Evolutionary conservation across 2,888 invertebrate genomes (phyloP).

Genomic region (Erebia aethiops): DNA sequence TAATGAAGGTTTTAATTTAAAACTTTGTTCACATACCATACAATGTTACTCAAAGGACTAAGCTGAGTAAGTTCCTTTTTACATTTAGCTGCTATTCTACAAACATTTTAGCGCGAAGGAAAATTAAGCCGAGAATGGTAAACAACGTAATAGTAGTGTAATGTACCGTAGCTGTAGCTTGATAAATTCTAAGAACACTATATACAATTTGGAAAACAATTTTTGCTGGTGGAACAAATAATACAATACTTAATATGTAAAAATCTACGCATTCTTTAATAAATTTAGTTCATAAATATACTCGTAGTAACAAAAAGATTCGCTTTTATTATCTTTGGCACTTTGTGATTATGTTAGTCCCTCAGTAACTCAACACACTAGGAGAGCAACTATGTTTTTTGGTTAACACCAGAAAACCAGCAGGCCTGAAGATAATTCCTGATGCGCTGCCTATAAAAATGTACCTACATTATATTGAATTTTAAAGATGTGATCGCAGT

Average conservation of each 20-base stretch:
- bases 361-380: too few species aligned
- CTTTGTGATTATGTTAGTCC: too few species aligned
- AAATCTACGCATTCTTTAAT: background rate
- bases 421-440: too few species aligned
- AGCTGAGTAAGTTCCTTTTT: constrained; percentile 6
- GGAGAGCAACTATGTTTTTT: too few species aligned
- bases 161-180: too few species aligned
- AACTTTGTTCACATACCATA: background rate
- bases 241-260: background rate
- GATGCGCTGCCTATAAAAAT: too few species aligned
- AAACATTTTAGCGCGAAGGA: constrained; percentile 28
- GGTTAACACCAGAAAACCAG: too few species aligned
- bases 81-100: constrained; percentile 7
- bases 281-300: too few species aligned
- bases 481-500: too few species aligned
- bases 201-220: constrained; percentile 9
- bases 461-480: too few species aligned
- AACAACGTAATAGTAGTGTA: constrained; percentile 32
- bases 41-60: constrained; percentile 9
- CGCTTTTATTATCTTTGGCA: too few species aligned
- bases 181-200: constrained; percentile 26
- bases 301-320: too few species aligned
- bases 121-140: constrained; percentile 37
- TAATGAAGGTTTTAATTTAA: constrained; percentile 4
- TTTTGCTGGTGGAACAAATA: background rate